Evolutionary conservation across 2,113 vertebrate species (phyloP).

Genomic region (Pedionomus torquatus): DNA sequence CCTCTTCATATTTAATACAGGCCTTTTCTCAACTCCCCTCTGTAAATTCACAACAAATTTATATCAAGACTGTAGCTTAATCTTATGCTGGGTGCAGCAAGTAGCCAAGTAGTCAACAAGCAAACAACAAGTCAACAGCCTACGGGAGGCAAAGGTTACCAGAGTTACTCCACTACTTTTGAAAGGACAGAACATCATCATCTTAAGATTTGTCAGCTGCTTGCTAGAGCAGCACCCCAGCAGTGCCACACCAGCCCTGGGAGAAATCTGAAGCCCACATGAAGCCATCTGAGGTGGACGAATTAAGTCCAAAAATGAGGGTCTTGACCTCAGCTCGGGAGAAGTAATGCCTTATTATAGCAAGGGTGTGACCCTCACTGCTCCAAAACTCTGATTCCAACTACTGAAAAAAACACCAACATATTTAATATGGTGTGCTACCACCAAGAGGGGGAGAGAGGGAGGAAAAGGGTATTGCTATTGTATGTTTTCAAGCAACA

Average conservation of each 20-base stretch:
- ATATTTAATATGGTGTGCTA: neutral
- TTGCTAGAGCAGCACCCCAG: neutral
- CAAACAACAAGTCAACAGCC: no score
- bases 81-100: no score
- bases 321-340: neutral
- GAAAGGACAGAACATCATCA: neutral
- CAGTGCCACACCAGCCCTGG: neutral
- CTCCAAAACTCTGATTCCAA: neutral
- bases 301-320: neutral
- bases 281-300: neutral
- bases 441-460: neutral
- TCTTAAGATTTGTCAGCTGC: neutral
- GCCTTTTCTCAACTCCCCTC: neutral
- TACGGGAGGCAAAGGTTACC: neutral
- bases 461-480: neutral
- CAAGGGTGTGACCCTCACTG: neutral
- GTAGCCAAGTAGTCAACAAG: no score
- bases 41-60: neutral
- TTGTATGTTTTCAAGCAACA: conserved; percentile 11
- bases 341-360: neutral
- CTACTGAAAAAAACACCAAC: neutral
- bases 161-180: neutral
- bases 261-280: neutral
- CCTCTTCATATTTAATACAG: neutral
- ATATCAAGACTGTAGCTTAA: no score